Percentiles rank a stretch among this genome's conserved stretches.
Conservation (phyloP, 1,140 invertebrate species). For the Copidosoma floridanum region DNA sequence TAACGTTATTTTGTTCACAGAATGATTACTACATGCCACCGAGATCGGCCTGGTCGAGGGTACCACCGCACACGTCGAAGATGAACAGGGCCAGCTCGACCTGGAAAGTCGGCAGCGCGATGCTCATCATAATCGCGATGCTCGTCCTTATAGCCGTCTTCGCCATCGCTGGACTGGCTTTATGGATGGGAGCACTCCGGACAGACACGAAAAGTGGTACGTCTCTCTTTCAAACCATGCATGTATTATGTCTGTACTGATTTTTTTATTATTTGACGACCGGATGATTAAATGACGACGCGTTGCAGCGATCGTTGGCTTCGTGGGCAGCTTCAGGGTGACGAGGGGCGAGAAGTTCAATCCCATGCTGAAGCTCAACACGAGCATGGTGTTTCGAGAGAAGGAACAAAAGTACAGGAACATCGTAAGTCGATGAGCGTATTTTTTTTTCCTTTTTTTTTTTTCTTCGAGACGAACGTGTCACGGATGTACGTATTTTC, state of each 20-base stretch:
- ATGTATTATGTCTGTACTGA: too few species aligned
- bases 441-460: too few species aligned
- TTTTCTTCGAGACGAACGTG: too few species aligned
- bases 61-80: slow-evolving; percentile 42
- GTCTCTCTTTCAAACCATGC: too few species aligned
- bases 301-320: slow-evolving; percentile 66
- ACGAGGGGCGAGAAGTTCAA: slow-evolving; percentile 66
- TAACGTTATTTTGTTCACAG: too few species aligned
- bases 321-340: slow-evolving; percentile 68
- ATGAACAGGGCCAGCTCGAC: slow-evolving; percentile 41
- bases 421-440: slow-evolving; percentile 62
- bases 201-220: slow-evolving; percentile 55
- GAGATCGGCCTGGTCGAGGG: slow-evolving; percentile 48
- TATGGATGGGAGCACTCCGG: slow-evolving; percentile 69
- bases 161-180: slow-evolving; percentile 70
- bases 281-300: too few species aligned
- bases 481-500: slow-evolving; percentile 32
- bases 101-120: slow-evolving; percentile 63
- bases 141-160: slow-evolving; percentile 70
- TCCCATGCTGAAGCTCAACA: slow-evolving; percentile 58
- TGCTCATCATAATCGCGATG: slow-evolving; percentile 66
- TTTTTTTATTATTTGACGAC: too few species aligned
- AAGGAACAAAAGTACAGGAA: slow-evolving; percentile 65
- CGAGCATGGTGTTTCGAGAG: slow-evolving; percentile 57
- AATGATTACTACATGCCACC: slow-evolving; percentile 50